Base-by-base conservation (phyloP, 2,888 invertebrate genomes). In the Apodemia mormo region DNA sequence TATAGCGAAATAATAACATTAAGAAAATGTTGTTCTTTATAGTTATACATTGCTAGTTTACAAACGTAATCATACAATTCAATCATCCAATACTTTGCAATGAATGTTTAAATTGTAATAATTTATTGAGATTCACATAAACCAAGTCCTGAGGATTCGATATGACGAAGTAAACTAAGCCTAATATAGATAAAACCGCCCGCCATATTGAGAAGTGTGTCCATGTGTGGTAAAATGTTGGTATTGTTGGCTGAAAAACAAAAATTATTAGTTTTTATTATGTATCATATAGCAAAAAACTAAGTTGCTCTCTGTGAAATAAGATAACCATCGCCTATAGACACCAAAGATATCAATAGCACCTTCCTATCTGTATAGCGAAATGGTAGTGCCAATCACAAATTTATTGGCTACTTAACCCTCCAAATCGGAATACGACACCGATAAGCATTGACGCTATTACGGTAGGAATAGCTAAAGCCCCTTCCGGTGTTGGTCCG, bases 181-280 rank as follows among this genome's bases (percentile, higher is more conserved):
- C 95, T 1, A 94, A 81, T 74, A 95, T 93, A 0, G 95, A 94
- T 12, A 95, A 84, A 3, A 94, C 89, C 0, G 95, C 94, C 29
- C 95, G 88, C 94, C 95, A 95, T 76, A 95, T 90, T 3, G 95
- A 95, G 74, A 95, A 90, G 74, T 94, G 94, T 0, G 94, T 94
- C 95, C 95, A 95, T 0, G 94, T 93, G 82, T 91, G 88, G 76
- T 92, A 93, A 77, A 95, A 91, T 7, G 94, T 88, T 30, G 90
- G 91, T 74, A 89, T 89, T 14, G 94, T 91, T 2, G 94, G 89
- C 95, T 95, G 87, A 12, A 92, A 92, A 66, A 22, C 71, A 75
- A 73, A 70, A 12, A 66, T 65, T 49, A 61, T 61, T 7, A 40
- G 40, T 40, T 40, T 40, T 40, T 40, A 2, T n/a, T n/a, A n/a